These are phyloP conservation scores for Cheilosia variabilis DNA, from an alignment of 2,888 invertebrate species.

Conservation along the genomic window DNA sequence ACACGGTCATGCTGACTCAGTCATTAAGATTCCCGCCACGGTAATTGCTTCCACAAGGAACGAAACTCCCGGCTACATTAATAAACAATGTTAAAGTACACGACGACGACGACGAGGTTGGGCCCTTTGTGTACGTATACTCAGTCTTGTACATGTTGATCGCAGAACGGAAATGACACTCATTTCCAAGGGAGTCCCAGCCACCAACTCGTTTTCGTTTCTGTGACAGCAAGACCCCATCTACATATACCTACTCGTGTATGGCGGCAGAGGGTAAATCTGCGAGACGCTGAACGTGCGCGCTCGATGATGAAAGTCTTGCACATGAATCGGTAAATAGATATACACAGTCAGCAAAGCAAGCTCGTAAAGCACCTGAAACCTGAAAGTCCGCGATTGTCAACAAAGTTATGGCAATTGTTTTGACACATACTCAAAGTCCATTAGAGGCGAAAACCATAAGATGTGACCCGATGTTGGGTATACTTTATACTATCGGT, in stretches of 20 bases:
- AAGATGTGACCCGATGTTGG: neutral
- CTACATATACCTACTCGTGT: neutral
- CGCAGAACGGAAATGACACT: conserved; percentile 63
- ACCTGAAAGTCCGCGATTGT: conserved; percentile 6
- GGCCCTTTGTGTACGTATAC: neutral
- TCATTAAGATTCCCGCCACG: conserved; percentile 57
- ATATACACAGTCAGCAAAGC: neutral
- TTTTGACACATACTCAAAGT: conserved; percentile 32
- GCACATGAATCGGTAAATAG: neutral
- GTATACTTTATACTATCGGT: too few relatives aligned
- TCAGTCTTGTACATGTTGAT: conserved; percentile 7
- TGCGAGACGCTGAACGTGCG: conserved; percentile 9
- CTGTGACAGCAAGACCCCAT: conserved; percentile 34
- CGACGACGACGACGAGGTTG: neutral
- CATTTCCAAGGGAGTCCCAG: conserved; percentile 9
- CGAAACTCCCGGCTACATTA: conserved; percentile 20
- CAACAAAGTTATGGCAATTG: conserved; percentile 35
- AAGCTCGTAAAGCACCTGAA: conserved; percentile 3
- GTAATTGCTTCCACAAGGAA: conserved; percentile 27
- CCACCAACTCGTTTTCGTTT: conserved; percentile 5
- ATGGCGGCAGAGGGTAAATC: too few relatives aligned
- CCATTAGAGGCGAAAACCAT: conserved; percentile 8
- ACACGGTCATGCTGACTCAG: conserved; percentile 30
- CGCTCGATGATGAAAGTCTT: conserved; percentile 28
- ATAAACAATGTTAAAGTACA: conserved; percentile 32